Percentiles rank a stretch among this genome's conserved stretches.
Evolutionary conservation across 2,797 vertebrate genomes (phyloP).

Genomic region (Lacerta agilis): DNA sequence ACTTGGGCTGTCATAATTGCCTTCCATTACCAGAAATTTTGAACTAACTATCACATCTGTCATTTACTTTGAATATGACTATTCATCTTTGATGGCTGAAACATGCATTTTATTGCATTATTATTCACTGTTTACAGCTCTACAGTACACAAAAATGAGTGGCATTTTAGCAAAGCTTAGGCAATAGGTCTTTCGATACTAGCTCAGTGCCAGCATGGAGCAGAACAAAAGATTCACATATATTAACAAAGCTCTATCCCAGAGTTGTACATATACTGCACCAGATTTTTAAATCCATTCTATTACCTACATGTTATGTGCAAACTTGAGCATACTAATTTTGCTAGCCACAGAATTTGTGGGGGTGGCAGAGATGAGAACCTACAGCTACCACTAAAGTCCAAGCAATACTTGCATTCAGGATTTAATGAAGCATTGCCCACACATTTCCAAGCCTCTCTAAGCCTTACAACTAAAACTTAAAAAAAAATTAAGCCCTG

Average conservation of each 20-base stretch:
- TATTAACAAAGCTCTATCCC: not conserved
- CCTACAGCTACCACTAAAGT: not conserved
- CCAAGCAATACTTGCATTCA: not conserved
- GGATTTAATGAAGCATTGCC: not conserved
- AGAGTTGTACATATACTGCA: not conserved
- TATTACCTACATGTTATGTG: not conserved
- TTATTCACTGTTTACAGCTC: not conserved
- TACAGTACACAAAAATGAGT: not conserved
- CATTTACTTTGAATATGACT: not conserved
- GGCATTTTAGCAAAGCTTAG: not conserved
- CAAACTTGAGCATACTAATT: not conserved
- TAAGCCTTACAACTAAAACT: not conserved
- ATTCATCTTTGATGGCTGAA: slow-evolving; percentile 22
- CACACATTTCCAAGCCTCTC: not conserved
- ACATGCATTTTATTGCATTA: not conserved
- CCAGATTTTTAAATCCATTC: not conserved
- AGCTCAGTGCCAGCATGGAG: not conserved
- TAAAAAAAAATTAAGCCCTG: no score
- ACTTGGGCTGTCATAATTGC: not conserved
- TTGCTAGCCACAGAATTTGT: not conserved
- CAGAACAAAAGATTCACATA: not conserved
- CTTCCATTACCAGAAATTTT: slow-evolving; percentile 3
- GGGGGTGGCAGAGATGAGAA: not conserved
- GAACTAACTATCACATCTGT: not conserved
- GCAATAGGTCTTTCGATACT: not conserved